Base-by-base conservation (phyloP, 2,113 vertebrate genomes). In the Axis porcinus region DNA sequence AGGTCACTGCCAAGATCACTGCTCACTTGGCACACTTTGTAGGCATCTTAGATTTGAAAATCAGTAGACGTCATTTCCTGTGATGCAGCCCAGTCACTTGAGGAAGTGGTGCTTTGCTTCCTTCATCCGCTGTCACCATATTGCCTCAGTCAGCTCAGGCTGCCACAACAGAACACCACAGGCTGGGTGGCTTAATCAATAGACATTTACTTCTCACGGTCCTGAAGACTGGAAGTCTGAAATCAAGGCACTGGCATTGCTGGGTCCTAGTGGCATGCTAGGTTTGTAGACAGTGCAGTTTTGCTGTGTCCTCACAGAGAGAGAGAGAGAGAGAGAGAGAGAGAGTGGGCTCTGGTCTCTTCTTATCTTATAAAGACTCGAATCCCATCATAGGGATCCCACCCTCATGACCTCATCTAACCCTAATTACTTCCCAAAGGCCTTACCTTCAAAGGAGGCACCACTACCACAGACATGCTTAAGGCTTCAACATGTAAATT, bases 11-110 rank as follows among this genome's bases (percentile, higher is more conserved):
- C 5, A 3, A 58, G 19, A 23, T 67, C 62, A 3, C 5, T 7
- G 86, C 57, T 87, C 54, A 7, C 33, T 5, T 25, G 21, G 25
- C 47, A 14, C 5, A 3, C 8, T 5, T 28, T 5, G 7, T 17
- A 14, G 62, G 16, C 55, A 0, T 47, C 52, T 12, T 43, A 0
- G 17, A 43, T 25, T 16, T 47, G 33, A n/a, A 64, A 55, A 5
- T 43, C 2, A 6, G 12, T 15, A 54, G 78, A 70, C 12, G 10
- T n/a, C 4, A 0, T 16, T 52, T 76, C 23, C 36, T 30, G 13
- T 2, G 9, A 40, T 1, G 1, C 7, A 5, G 64, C 12, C 30
- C 16, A 3, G 3, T 23, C 14, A 6, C 30, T 25, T 15, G 30
- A 33, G 33, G 27, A 67, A n/a, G 5, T 6, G 28, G 23, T 3